Base-by-base conservation (phyloP, 2,113 vertebrate genomes). In the Helogale parvula region DNA sequence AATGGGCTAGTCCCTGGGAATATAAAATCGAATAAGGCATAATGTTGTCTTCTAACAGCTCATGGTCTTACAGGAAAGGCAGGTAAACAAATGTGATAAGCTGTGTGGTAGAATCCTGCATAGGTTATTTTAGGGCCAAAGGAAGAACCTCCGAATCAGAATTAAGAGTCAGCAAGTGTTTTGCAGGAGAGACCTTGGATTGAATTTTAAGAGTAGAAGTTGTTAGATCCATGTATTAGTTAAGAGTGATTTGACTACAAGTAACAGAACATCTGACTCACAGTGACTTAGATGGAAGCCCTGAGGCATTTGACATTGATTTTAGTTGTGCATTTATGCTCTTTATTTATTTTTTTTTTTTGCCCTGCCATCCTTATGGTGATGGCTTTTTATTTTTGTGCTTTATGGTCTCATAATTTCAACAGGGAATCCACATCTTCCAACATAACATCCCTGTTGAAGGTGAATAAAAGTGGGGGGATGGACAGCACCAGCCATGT, bases 181-280 rank as follows among this genome's bases (percentile, higher is more conserved):
- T 93, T 16, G 14, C 29, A 60, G 80, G 23, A 95, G 41, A 86
- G 1, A 54, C 0, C 12, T 76, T 93, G 74, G 13, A 82, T 14
- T 97, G 54, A 92, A 90, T 96, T 97, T 92, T 83, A 95, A 66
- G 65, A 90, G 8, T 27, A 91, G 52, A 57, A 41, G 35, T 82
- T 54, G 38, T 79, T 82, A 88, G 71, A 41, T 8, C n/a, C 38
- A 50, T 52, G 11, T 69, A 17, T 90, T 65, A 76, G 52, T 47
- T 35, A 68, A 87, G 71, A 87, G 66, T 54, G 31, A 35, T 54
- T 79, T 84, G 45, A 35, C 41, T 63, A 3, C 65, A 76, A 47
- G 47, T 74, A 96, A 80, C 10, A 92, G 33, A 60, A 21, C 33
- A 57, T 38, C 47, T 86, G 66, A 74, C 17, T 69, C 27, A 45